Percentiles rank a stretch among this genome's conserved stretches.
Evolutionary conservation across 2,888 invertebrate genomes (phyloP).

Genomic region (Ochlodes sylvanus): DNA sequence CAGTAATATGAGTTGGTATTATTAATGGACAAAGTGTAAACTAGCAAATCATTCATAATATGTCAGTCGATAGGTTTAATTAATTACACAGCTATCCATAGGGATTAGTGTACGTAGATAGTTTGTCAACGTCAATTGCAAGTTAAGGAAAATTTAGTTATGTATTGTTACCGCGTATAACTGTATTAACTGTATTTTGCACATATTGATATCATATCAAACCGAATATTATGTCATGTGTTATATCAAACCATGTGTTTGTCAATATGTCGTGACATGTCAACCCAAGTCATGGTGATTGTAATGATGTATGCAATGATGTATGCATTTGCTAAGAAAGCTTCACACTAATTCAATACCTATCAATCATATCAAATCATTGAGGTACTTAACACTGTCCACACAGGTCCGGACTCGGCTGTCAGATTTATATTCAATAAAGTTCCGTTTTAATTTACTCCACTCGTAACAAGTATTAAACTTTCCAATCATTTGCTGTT

Average conservation of each 20-base stretch:
- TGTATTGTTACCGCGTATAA: slow-evolving; percentile 11
- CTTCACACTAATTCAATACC: not conserved
- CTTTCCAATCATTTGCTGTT: slow-evolving; percentile 39
- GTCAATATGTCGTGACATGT: too few species aligned
- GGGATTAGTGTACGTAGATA: slow-evolving; percentile 54
- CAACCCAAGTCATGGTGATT: too few species aligned
- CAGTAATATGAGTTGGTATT: not conserved
- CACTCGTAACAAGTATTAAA: slow-evolving; percentile 32
- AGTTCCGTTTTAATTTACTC: slow-evolving; percentile 5
- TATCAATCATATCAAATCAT: slow-evolving; percentile 11
- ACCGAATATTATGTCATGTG: too few species aligned
- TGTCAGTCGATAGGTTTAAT: slow-evolving; percentile 56
- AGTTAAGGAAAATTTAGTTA: slow-evolving; percentile 44
- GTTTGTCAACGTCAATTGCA: slow-evolving; percentile 62
- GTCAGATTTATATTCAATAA: slow-evolving; percentile 16
- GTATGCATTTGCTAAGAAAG: not conserved
- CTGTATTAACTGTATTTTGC: slow-evolving; percentile 5
- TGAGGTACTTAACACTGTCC: slow-evolving; percentile 5
- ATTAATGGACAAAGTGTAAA: slow-evolving; percentile 20
- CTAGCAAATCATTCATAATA: slow-evolving; percentile 33
- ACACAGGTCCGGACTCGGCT: slow-evolving; percentile 8
- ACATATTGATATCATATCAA: too few species aligned
- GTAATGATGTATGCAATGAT: too few species aligned
- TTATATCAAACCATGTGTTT: too few species aligned
- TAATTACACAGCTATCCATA: slow-evolving; percentile 57